Base-by-base conservation (phyloP, 2,113 vertebrate genomes). In the Rhegmatorhina hoffmannsi region DNA sequence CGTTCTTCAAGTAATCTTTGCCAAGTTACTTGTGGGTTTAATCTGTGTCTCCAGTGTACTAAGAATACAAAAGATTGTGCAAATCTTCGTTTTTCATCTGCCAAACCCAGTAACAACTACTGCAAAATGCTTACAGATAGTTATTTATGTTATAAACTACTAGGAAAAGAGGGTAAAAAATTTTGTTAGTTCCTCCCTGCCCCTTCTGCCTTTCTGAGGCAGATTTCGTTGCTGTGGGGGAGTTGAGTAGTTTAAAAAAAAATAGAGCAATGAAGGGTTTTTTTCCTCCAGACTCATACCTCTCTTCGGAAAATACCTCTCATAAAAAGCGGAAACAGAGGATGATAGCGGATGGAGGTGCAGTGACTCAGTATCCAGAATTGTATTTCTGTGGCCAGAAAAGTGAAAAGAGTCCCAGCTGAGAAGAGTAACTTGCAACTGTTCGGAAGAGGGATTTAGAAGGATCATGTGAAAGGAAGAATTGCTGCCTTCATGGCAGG, bases 271-370 rank as follows among this genome's bases (percentile, higher is more conserved):
- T 52, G 34, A n/a, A 34, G 11, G 58, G 31, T 29, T 67, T 14
- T 36, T 64, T 49, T 73, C 17, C 40, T 79, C 29, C 40, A 43
- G 40, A 34, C 38, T 66, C 34, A 59, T 36, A 18, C 31, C 56
- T 95, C 79, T 88, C 64, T 81, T 82, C 76, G 92, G 92, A 92
- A 94, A 95, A 77, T 70, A 59, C n/a, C 5, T 83, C 26, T 75
- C 59, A 73, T 85, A 40, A 4, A 33, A 60, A 91, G 77, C 68
- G 31, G 92, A 92, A 96, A 95, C 9, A 13, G 74, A 79, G 69
- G 80, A 47, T 89, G 78, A 56, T 21, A 49, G 52, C 31, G 40
- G 69, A 62, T 78, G 23, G 60, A 81, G 25, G 17, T 53, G 69
- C 80, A 64, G 44, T 95, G 93, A 95, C 38, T 96, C 93, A 55